These are phyloP conservation scores for Rhipidura dahli DNA, from an alignment of 2,113 vertebrate genomes.

Conservation along the genomic window DNA sequence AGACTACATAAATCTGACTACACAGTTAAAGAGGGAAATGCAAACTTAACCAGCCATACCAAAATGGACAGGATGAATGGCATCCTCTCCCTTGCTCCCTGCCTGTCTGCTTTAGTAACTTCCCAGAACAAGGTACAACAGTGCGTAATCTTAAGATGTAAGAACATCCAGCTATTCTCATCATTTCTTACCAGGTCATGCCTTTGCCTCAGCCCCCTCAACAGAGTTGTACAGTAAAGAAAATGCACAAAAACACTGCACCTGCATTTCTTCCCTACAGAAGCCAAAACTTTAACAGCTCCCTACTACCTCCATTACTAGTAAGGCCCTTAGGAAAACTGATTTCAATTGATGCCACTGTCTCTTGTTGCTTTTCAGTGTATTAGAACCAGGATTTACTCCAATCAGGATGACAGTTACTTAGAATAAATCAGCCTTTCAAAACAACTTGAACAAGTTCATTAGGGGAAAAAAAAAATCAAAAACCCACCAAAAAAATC, in stretches of 20 bases:
- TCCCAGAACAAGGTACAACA: not conserved
- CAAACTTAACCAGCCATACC: not conserved
- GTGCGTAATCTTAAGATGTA: not conserved
- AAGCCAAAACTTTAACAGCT: not conserved
- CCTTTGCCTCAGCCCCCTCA: not conserved
- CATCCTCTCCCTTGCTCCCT: not conserved
- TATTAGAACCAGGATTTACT: not conserved
- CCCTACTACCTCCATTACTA: not conserved
- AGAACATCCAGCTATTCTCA: not conserved
- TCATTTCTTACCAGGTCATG: fast-evolving
- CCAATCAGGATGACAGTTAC: not conserved
- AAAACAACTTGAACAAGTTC: not conserved
- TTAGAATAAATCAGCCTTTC: not conserved
- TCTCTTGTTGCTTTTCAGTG: not conserved
- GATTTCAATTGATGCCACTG: not conserved
- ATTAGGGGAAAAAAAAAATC: not conserved
- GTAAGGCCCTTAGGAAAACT: not conserved
- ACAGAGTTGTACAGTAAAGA: not conserved
- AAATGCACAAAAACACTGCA: not conserved
- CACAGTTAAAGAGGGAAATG: not conserved
- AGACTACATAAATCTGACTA: not conserved
- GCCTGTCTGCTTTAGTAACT: not conserved
- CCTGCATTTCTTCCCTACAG: not conserved
- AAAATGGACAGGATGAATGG: not conserved
- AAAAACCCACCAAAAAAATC: not conserved